Base-by-base conservation (phyloP, 2,797 vertebrate species). In the Eospalax fontanierii region DNA sequence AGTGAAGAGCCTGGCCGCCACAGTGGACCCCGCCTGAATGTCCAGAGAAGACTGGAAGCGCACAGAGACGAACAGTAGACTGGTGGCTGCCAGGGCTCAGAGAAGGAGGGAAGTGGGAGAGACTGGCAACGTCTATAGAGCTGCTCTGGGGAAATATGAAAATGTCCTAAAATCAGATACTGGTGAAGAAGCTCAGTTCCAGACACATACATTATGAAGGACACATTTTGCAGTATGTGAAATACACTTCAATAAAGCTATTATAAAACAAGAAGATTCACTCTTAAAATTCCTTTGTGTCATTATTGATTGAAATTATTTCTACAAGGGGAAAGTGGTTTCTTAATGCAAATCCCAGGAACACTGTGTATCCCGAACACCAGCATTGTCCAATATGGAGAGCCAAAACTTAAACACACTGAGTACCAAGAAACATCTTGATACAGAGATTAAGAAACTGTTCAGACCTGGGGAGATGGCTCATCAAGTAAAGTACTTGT, bases 271-370 rank as follows among this genome's bases (percentile, higher is more conserved):
- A 78, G 50, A 84, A 83, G 35, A 3, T 66, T 71, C 26, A 90
- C 50, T 84, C 66, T 89, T 65, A 71, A 96, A 73, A 61, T 76
- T 71, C 9, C 78, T 90, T 80, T 74, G 33, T n/a, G 59, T 59
- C 43, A 89, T 50, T 90, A 76, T 54, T 71, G 78, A 76, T 88
- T 28, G 71, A 59, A 70, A 66, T 73, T 43, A 78, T 6, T 22
- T 68, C 38, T 59, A n/a, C 5, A 76, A 40, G 65, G 33, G 3
- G 50, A 81, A 88, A 35, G 30, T 19, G 24, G 74, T 73, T 81
- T 92, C 61, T 74, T 26, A 68, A 81, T 63, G 43, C 30, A 28
- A 22, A 9, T 21, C 26, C 16, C 38, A n/a, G 57, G 65, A 33
- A 50, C 8, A 18, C 59, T 1, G 1, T 40, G 59, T 4, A 50